Evolutionary conservation across 2,113 vertebrate species (phyloP), one percentile per base, ranked within the genome.

Genomic region (Typhlomys cinereus): DNA sequence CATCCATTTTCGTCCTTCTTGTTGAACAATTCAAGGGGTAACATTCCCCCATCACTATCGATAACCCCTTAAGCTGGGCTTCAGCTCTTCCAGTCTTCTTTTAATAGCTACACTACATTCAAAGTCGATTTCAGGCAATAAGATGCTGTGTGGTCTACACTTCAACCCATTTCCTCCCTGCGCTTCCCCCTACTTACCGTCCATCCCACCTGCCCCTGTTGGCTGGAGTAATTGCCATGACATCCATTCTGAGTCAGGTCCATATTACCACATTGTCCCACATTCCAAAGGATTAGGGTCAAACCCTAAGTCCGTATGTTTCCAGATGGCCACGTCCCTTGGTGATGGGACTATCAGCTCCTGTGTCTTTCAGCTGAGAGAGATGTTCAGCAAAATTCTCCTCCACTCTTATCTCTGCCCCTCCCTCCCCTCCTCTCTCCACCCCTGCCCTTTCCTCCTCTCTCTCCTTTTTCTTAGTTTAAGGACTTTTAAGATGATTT

Each of bases 151-250:
- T 44, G 6, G 9, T 29, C 39, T 18, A 11, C 23, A 23, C 2
- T 62, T 62, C 79, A 54, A 69, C 83, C 31, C 44, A 54, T 71
- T 54, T 41, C 15, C 7, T 64, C 23, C 8, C 9, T 18, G 18
- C 0, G 2, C 23, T 18, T 48, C 61, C 29, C n/a, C 6, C 25
- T 2, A 2, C 1, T 25, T 1, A 27, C 7, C 13, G 36, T 39
- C 39, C 82, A 31, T 10, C n/a, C n/a, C 25, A 52, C 31, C 52
- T 31, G 8, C 2, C 20, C 41, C 48, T 41, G 25, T 1, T 20
- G 12, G 3, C 48, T 48, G 6, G 3, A 44, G 18, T 14, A 14
- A n/a, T 36, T 21, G 20, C 44, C 15, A 0, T 9, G 13, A 27
- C 31, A 59, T 62, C 54, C 48, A 18, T 48, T 66, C 36, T 15